A percentile compares a stretch with the other conserved stretches of the same genome.
These are phyloP conservation scores for Cordilura impudica DNA, from an alignment of 2,888 invertebrate genomes.

Conservation along the genomic window DNA sequence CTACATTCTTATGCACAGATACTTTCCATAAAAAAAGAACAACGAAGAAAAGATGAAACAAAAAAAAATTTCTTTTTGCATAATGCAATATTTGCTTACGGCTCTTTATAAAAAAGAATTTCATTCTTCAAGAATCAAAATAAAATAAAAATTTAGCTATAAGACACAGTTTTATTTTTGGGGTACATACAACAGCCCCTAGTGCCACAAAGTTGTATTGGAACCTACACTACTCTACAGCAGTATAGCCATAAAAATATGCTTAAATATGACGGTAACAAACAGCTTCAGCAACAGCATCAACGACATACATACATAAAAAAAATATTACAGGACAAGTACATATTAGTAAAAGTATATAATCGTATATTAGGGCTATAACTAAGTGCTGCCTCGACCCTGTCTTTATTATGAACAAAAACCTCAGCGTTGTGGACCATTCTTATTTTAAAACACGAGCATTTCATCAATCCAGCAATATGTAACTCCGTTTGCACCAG, in stretches of 20 bases:
- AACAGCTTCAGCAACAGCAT: background rate
- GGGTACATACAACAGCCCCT: constrained; percentile 30
- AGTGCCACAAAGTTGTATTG: background rate
- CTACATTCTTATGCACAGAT: constrained; percentile 40
- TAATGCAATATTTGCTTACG: constrained; percentile 65
- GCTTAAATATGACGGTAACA: constrained; percentile 21
- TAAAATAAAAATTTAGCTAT: constrained; percentile 37
- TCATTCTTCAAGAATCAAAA: constrained; percentile 55
- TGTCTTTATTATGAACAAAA: too few relatives aligned
- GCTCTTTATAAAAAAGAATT: constrained; percentile 56
- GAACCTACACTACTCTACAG: background rate
- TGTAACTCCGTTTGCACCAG: too few relatives aligned
- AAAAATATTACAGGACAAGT: background rate
- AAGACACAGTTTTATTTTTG: constrained; percentile 29
- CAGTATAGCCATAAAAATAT: constrained; percentile 5
- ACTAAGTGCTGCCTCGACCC: too few relatives aligned
- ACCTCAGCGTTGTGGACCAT: too few relatives aligned
- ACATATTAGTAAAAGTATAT: background rate
- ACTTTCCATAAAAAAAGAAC: constrained; percentile 1
- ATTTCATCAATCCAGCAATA: too few relatives aligned
- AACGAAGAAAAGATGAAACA: background rate
- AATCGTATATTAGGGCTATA: background rate
- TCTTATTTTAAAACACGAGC: too few relatives aligned
- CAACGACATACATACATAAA: background rate
- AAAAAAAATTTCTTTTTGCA: constrained; percentile 53